Percentiles rank a stretch among this genome's conserved stretches.
Conservation (phyloP, 2,888 invertebrate species). For the Caenorhabditis panamensis region DNA sequence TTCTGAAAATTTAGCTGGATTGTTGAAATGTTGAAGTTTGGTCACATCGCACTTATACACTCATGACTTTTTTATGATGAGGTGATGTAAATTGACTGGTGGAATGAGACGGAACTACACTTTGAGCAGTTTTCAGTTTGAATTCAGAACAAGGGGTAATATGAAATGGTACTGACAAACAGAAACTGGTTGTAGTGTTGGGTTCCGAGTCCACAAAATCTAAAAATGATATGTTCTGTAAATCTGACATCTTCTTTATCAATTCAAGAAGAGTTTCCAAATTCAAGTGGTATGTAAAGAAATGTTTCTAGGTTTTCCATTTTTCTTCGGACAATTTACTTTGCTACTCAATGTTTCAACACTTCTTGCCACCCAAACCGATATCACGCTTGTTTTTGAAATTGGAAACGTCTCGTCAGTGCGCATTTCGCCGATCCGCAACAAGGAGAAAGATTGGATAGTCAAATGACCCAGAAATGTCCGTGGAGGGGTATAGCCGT, state of each 20-base stretch:
- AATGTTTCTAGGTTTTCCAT: no score
- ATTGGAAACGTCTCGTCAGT: constrained; percentile 33
- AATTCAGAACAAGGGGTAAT: neutral
- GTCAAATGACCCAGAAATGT: constrained; percentile 64
- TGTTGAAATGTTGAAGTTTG: constrained; percentile 44
- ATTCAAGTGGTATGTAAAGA: no score
- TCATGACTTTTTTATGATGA: constrained; percentile 52
- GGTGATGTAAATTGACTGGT: constrained; percentile 34
- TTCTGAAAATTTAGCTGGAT: constrained; percentile 33
- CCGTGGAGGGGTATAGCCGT: constrained; percentile 57
- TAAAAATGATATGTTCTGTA: no score
- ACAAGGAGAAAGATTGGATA: constrained; percentile 58
- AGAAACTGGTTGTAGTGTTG: no score
- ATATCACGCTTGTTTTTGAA: constrained; percentile 44
- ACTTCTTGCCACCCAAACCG: neutral
- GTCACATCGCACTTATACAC: constrained; percentile 46
- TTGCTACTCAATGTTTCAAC: no score
- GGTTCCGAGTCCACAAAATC: no score
- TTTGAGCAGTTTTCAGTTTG: neutral
- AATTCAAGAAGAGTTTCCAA: no score
- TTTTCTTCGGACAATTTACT: no score
- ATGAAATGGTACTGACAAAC: no score
- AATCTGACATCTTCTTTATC: no score
- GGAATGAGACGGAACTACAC: neutral
- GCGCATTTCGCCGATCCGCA: constrained; percentile 57